These are phyloP conservation scores for Dendronephthya gigantea DNA, from an alignment of 64 coral and sea anemone species.

Conservation along the genomic window DNA sequence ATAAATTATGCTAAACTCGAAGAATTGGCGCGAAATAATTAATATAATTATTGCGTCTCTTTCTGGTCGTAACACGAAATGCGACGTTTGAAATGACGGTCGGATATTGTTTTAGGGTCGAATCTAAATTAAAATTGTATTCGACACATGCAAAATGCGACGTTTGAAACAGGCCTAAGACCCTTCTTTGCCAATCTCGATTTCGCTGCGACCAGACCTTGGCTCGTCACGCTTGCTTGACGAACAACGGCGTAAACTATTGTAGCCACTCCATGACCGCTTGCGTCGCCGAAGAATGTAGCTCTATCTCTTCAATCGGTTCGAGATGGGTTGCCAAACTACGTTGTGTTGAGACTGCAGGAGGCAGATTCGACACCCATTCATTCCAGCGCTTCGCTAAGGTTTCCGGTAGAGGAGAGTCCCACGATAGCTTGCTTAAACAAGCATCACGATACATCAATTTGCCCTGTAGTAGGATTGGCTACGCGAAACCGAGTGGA, in stretches of 20 bases:
- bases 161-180: no score
- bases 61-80: no score
- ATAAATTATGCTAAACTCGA: no score
- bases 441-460: neutral
- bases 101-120: no score
- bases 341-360: neutral
- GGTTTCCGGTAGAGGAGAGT: neutral
- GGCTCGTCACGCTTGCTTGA: neutral
- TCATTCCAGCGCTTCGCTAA: neutral
- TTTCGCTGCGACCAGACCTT: neutral
- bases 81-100: no score
- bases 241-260: neutral
- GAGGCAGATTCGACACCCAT: neutral
- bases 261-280: neutral
- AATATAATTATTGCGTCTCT: no score
- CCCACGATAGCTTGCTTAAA: neutral
- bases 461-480: neutral
- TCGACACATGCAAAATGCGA: no score
- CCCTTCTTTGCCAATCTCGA: neutral
- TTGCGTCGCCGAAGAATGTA: neutral
- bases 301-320: neutral
- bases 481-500: neutral
- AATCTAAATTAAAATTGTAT: no score
- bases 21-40: no score
- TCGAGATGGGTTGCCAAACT: neutral